Evolutionary conservation across 2,888 invertebrate species (phyloP), one percentile per base, ranked within the genome.

Genomic region (Spodoptera exigua): DNA sequence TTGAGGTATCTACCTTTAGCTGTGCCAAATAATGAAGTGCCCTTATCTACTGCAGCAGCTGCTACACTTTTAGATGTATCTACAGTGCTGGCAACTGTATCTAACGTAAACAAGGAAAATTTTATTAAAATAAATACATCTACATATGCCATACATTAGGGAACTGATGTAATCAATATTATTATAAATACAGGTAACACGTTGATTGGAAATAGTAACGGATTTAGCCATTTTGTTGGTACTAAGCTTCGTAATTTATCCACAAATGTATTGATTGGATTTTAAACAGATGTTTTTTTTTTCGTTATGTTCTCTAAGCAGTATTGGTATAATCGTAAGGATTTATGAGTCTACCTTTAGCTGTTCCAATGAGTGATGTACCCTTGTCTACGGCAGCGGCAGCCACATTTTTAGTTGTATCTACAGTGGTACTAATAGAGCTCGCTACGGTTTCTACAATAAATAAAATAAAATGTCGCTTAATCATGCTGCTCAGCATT

Each of bases 401-500:
- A 2, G 90, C 82, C 11, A 81, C 81, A 59, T 80, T 83, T 74
- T 86, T 89, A 16, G 88, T 84, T 3, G 84, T 82, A 61, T 88
- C 87, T 70, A 89, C 78, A 53, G 84, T 76, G 1, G 69, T 62
- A 49, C 65, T 68, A 13, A 83, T 70, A 21, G 88, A 83, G 63
- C 72, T 85, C 48, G 81, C 70, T 59, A 86, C 78, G 0, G 82
- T 83, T 63, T 85, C 85, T 86, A 85, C 65, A 77, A 77, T 40
- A 16, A 56, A 53, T 4, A 1, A 18, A 39, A 54, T 52, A 5
- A 61, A 32, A 18, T 27, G 9, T 9, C 7, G 7, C 9, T 27
- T 27, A 9, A 27, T 27, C 0, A 7, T 27, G 27, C 27, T 27
- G 7, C 0, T 27, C 27, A 27, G 7, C 27, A 27, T 27, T 27